Evolutionary conservation across 2,113 vertebrate genomes (phyloP).

Genomic region (Corythornis cristatus): DNA sequence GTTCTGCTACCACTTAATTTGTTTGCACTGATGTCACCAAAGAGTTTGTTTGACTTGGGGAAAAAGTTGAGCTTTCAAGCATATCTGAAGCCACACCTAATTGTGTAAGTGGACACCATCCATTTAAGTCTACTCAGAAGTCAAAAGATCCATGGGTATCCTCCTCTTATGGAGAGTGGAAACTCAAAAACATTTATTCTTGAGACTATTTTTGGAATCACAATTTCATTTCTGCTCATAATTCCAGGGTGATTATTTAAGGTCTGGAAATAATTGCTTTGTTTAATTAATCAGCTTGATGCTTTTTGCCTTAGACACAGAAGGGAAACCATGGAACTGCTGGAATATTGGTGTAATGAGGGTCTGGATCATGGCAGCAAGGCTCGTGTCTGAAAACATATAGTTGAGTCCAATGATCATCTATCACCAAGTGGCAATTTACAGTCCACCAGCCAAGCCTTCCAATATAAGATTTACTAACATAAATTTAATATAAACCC

Average conservation of each 20-base stretch:
- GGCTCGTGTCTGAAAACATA: not conserved
- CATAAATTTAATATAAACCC: not conserved
- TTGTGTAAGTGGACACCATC: not conserved
- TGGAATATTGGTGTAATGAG: not conserved
- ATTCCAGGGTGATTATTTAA: not conserved
- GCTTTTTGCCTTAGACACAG: not conserved
- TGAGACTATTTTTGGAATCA: not conserved
- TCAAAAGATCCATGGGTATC: not conserved
- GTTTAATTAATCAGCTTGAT: not conserved
- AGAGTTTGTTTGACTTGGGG: not conserved
- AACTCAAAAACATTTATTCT: not conserved
- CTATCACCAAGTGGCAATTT: not conserved
- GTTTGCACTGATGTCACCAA: constrained; percentile 16
- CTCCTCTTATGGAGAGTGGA: not conserved
- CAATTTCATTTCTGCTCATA: not conserved
- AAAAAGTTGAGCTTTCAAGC: constrained; percentile 12
- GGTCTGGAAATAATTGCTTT: not conserved
- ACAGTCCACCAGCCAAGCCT: not conserved
- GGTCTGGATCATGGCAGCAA: not conserved
- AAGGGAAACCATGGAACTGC: not conserved
- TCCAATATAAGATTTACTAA: not conserved
- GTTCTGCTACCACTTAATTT: constrained; percentile 19
- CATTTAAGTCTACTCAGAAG: not conserved
- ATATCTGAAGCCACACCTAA: not conserved
- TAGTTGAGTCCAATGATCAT: not conserved